Conservation (phyloP, 2,113 vertebrate species). For the Ellobius talpinus region DNA sequence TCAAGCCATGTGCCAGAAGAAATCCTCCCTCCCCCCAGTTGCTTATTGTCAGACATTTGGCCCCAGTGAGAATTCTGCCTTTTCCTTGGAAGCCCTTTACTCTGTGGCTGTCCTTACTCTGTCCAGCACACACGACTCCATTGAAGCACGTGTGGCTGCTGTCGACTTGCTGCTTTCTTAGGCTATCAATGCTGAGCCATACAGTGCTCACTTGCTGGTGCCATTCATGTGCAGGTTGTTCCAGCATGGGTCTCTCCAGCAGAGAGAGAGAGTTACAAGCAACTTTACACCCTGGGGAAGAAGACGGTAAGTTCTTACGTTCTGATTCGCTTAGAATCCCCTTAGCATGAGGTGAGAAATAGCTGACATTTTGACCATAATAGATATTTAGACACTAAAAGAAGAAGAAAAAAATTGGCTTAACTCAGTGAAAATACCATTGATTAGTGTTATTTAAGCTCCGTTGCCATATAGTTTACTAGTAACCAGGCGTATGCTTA, state of each 20-base stretch:
- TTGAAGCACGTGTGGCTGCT: neutral
- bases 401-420: constrained; percentile 42
- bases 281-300: neutral
- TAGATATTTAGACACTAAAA: constrained; percentile 28
- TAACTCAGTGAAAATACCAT: constrained; percentile 30
- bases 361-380: constrained; percentile 30
- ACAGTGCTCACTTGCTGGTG: neutral
- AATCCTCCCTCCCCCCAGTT: neutral
- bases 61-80: neutral
- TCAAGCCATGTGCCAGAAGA: neutral
- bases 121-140: neutral
- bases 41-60: neutral
- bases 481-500: neutral
- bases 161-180: neutral
- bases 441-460: constrained; percentile 57
- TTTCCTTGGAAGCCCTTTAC: constrained; percentile 30
- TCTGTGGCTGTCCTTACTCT: neutral
- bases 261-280: neutral
- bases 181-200: neutral
- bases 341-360: neutral
- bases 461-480: neutral
- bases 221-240: neutral
- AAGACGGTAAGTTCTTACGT: neutral
- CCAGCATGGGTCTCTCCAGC: neutral
- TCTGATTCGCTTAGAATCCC: constrained; percentile 45